Conservation (phyloP, 1,140 invertebrate genomes). For the Bradysia coprophila region DNA sequence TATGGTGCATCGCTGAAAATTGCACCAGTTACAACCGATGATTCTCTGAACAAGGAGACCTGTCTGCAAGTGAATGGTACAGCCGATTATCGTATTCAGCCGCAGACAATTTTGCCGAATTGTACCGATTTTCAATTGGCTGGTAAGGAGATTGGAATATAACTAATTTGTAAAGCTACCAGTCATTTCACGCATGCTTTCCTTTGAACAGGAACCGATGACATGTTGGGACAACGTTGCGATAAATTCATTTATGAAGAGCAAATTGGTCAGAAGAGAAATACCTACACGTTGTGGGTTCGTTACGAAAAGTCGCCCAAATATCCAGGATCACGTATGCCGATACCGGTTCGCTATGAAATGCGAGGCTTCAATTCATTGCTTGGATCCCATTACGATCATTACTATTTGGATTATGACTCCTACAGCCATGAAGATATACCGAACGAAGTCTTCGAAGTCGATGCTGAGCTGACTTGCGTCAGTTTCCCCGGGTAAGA, state of each 20-base stretch:
- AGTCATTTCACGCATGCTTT: too few species aligned
- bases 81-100: slow-evolving; percentile 31
- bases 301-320: slow-evolving; percentile 39
- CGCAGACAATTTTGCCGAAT: slow-evolving; percentile 71
- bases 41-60: slow-evolving; percentile 42
- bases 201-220: slow-evolving; percentile 32
- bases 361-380: slow-evolving; percentile 87
- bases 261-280: slow-evolving; percentile 54
- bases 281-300: slow-evolving; percentile 76
- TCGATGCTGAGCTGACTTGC: slow-evolving; percentile 29
- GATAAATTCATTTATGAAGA: slow-evolving; percentile 57
- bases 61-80: slow-evolving; percentile 79
- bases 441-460: slow-evolving; percentile 43
- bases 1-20: slow-evolving; percentile 69
- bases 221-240: slow-evolving; percentile 38
- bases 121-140: slow-evolving; percentile 47
- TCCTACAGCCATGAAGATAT: slow-evolving; percentile 49
- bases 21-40: slow-evolving; percentile 67
- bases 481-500: not conserved
- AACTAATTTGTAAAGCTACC: too few species aligned
- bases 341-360: slow-evolving; percentile 60
- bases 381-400: slow-evolving; percentile 88
- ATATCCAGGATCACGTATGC: slow-evolving; percentile 22
- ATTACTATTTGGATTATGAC: slow-evolving; percentile 77
- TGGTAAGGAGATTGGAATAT: slow-evolving; percentile 23